Evolutionary conservation across 2,888 invertebrate genomes (phyloP), one percentile per base, ranked within the genome.

Genomic region (Cerceris ruficornis): DNA sequence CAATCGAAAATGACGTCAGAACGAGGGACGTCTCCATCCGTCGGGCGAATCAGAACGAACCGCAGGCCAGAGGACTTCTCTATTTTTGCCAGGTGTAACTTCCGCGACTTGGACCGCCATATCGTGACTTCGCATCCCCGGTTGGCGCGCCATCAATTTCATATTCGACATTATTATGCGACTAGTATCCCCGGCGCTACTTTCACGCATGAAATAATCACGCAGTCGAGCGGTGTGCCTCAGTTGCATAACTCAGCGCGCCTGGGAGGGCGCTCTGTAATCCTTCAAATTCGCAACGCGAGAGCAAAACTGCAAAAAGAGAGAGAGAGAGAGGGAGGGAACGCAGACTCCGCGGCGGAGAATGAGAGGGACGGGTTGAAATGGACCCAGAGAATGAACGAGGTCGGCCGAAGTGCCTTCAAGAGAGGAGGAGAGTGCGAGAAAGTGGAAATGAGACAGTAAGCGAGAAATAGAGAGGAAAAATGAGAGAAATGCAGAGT

Each of bases 161-260:
- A 68, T 72, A 69, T 77, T 80, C 80, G 69, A 50, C 70, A 64
- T 84, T 82, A 78, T 77, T 70, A 80, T 80, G 77, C 74, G 75
- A 75, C 73, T 65, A 75, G 75, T 72, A 78, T 71, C 59, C 73
- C 41, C 57, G 69, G n/a, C 74, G 75, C 70, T 76, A 77, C 85
- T 84, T 84, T 84, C 84, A 79, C 83, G 84, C 81, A 81, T 78
- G 79, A 77, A 83, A 81, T 75, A 83, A 75, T 81, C 79, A 74
- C 71, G 70, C 64, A 77, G 66, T 81, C 77, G 68, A 68, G 77
- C 79, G 60, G 69, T 39, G 69, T 39, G 69, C 68, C 64, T 69
- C 70, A 61, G 57, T 81, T 83, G 80, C 83, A 79, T 73, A 77
- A 82, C 77, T 69, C 69, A 43, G 41, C 64, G 64, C 2, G 8